These are phyloP conservation scores for Spea multiplicata DNA, from an alignment of 2,113 vertebrate genomes.

Conservation along the genomic window DNA sequence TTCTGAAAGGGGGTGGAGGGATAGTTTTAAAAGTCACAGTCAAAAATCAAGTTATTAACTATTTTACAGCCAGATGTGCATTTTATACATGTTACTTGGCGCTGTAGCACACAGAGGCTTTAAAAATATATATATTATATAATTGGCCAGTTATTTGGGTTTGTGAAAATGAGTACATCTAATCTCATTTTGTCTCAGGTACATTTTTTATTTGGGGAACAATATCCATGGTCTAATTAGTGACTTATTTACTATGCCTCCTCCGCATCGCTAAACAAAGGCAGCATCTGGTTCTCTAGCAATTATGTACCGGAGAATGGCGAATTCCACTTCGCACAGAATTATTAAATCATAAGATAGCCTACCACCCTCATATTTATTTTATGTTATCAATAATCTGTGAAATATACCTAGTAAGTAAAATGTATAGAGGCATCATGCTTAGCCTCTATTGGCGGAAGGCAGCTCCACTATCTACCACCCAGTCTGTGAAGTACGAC, in stretches of 20 bases:
- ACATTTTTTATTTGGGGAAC: neutral
- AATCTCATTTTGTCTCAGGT: neutral
- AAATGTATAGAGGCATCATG: too few relatives aligned
- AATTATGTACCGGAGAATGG: neutral
- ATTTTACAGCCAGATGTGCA: neutral
- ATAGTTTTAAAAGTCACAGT: neutral
- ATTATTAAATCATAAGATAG: neutral
- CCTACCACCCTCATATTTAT: neutral
- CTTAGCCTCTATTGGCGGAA: too few relatives aligned
- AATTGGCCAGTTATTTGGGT: too few relatives aligned
- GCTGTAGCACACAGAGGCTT: too few relatives aligned
- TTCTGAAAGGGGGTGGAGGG: too few relatives aligned
- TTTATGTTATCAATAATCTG: too few relatives aligned
- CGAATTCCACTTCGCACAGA: neutral
- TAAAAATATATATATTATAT: too few relatives aligned
- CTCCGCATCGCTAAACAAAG: neutral
- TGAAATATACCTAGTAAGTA: too few relatives aligned
- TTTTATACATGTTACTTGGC: too few relatives aligned
- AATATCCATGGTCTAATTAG: neutral
- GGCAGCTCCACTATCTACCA: too few relatives aligned
- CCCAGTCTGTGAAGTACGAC: too few relatives aligned
- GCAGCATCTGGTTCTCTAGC: conserved; percentile 2
- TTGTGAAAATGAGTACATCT: too few relatives aligned
- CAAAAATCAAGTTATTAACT: neutral
- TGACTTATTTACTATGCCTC: conserved; percentile 9